Conservation (phyloP, 2,113 vertebrate species). For the Ginglymostoma cirratum region DNA sequence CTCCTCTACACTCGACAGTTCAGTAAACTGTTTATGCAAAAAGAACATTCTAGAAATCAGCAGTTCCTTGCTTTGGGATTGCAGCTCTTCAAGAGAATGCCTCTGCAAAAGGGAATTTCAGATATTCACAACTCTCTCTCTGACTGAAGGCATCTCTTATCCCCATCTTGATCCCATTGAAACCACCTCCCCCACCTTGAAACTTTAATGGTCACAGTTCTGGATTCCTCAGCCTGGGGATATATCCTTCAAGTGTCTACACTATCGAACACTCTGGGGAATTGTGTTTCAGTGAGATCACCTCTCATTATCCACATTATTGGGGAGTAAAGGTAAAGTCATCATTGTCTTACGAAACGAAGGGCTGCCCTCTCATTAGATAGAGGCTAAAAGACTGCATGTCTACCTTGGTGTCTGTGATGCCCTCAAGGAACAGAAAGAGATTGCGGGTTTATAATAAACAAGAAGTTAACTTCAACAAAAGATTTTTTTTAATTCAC, state of each 20-base stretch:
- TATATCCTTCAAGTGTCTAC: not conserved
- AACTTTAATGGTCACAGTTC: too few species aligned
- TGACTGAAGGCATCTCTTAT: not conserved
- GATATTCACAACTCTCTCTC: too few species aligned
- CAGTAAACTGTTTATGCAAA: not conserved
- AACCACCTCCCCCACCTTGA: not conserved
- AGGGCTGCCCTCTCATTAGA: too few species aligned
- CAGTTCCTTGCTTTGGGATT: not conserved
- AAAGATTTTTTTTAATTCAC: not conserved
- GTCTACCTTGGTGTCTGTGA: not conserved
- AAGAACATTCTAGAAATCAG: not conserved
- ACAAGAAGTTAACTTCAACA: not conserved
- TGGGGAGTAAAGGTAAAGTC: not conserved
- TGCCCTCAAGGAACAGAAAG: not conserved
- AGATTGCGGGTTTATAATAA: not conserved
- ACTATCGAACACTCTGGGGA: not conserved
- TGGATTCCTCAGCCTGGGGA: not conserved
- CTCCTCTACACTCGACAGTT: not conserved
- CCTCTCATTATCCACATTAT: not conserved
- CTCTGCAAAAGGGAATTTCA: not conserved
- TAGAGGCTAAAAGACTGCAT: not conserved
- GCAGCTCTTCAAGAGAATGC: not conserved
- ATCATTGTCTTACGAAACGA: too few species aligned
- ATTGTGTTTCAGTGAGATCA: not conserved
- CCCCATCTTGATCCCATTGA: not conserved